These are phyloP conservation scores for Ranitomeya variabilis DNA, from an alignment of 2,113 vertebrate species.

Conservation along the genomic window DNA sequence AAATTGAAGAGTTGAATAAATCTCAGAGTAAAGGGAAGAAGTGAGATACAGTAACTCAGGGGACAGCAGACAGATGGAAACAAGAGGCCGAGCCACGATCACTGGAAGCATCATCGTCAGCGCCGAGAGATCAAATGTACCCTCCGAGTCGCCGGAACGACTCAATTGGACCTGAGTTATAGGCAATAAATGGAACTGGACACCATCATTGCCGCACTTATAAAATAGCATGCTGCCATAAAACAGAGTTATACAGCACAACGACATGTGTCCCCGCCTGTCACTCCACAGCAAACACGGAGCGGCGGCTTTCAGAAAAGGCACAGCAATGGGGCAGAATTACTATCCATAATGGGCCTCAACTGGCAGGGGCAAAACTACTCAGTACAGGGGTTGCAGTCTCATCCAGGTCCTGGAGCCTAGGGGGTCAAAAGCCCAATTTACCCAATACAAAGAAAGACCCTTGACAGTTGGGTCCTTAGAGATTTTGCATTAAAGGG, in stretches of 20 bases:
- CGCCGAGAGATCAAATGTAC: neutral
- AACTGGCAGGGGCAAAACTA: no score
- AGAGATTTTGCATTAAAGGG: no score
- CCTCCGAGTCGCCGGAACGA: neutral
- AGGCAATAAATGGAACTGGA: slow-evolving; percentile 9
- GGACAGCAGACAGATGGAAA: slow-evolving; percentile 64
- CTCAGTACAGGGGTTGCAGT: no score
- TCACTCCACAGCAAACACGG: neutral
- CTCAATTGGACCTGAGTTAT: neutral
- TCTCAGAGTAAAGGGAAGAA: slow-evolving; percentile 61
- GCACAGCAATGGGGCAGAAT: no score
- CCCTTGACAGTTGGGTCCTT: no score
- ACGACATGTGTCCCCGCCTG: neutral
- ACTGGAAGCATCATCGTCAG: neutral
- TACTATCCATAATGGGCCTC: no score
- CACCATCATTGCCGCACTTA: neutral
- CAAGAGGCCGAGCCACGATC: neutral
- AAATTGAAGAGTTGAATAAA: slow-evolving; percentile 73
- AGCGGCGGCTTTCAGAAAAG: no score
- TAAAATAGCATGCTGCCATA: neutral
- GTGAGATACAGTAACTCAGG: slow-evolving; percentile 63
- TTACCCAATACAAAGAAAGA: no score
- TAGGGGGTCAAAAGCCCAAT: no score
- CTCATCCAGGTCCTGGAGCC: no score
- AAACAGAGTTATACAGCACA: neutral